Evolutionary conservation across 2,888 invertebrate genomes (phyloP), one percentile per base, ranked within the genome.

Genomic region (Ophion obscuratus): DNA sequence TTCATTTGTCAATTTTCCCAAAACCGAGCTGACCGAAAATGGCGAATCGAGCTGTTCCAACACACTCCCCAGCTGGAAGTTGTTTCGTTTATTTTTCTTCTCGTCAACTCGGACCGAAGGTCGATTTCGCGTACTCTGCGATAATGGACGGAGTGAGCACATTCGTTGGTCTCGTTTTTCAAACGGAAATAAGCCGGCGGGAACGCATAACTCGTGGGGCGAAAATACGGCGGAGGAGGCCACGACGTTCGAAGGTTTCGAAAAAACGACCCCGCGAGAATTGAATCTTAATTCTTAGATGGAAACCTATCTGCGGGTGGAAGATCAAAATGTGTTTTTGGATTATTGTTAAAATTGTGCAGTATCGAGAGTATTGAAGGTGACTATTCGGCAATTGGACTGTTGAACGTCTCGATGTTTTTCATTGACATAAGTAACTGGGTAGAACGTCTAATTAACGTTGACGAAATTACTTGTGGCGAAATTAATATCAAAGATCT

Each of bases 131-230:
- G 62, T 81, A 70, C 66, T 83, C 62, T 74, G 78, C 81, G 79
- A 71, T 79, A 83, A 81, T 87, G 88, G 88, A 88, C 88, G 88
- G 88, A 88, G 85, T 86, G 85, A 88, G 88, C 82, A 84, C 84
- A 74, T 88, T 88, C 86, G 84, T 86, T 86, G 81, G 84, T 84
- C 86, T 81, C 78, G 53, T 78, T 73, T 40, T 78, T 47, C n/a
- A 40, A 53, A 27, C 74, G 57, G n/a, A 6, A 47, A 71, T 66
- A 62, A 85, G 66, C 44, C 31, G 61, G 62, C 73, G 70, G 75
- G 36, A 44, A 53, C 24, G n/a, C 47, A 40, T 4, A 1, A 5
- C 20, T 74, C 14, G 4, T 36, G 27, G 40, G 24, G 57, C 11
- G 57, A 11, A 11, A 40, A 57, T 36, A 59, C 14, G 40, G 10